Base-by-base conservation (phyloP, 2,797 vertebrate species). In the Tokudaia muenninki region DNA sequence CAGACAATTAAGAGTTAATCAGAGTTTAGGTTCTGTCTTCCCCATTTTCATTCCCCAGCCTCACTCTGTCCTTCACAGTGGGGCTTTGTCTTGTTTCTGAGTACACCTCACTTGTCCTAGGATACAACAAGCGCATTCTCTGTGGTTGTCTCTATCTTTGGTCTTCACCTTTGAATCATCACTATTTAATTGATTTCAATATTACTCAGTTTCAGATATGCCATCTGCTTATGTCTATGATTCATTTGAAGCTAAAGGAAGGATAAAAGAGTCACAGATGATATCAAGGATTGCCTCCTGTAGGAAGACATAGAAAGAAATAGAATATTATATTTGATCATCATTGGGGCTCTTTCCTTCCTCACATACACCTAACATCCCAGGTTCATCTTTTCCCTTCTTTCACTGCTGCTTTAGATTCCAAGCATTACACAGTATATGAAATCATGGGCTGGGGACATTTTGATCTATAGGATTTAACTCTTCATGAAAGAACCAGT, bases 181-280 rank as follows among this genome's bases (percentile, higher is more conserved):
- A 75, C 4, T 91, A 89, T 80, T n/a, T 80, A n/a, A 94, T 24
- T 89, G 16, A 13, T 63, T 79, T 93, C 67, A 14, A 57, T n/a
- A 91, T 80, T 83, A 74, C 77, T 92, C n/a, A 72, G 6, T 47
- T 88, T 78, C 19, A n/a, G 21, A 34, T 55, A 7, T 47, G 31
- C 41, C 34, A 59, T 83, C 31, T 93, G 4, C 83, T 83, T 93
- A 93, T 59, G 22, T 70, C 57, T 87, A 19, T 80, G 72, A 92
- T 34, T 92, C 47, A 74, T 7, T 2, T 31, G 57, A 92, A 92
- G 7, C 1, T 87, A 50, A 86, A 97, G 19, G 57, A 57, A 91
- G 44, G 16, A 78, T 17, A 55, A 74, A 93, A 19, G 12, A 83
- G 17, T 47, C 61, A 11, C 86, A 47, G 57, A 80, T 92, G 14